A percentile compares a stretch with the other conserved stretches of the same genome.
phyloP scores from a whole-genome alignment of 1,140 invertebrate species.

The Brachionus sp. region DNA sequence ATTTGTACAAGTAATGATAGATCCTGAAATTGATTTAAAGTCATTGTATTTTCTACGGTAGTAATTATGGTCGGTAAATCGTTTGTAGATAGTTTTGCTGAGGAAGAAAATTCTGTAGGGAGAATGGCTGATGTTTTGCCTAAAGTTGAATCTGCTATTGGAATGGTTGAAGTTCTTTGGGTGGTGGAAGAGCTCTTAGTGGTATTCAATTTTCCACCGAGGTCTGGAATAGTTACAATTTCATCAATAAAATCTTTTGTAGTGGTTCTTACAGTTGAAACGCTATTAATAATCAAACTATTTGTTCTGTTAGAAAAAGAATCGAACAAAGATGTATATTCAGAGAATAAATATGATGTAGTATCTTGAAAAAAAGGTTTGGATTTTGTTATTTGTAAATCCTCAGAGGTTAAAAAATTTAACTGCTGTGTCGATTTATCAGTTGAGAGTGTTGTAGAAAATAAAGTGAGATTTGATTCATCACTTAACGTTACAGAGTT shows the following conservation, averaged over 20 bases:
- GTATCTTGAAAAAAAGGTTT: no score
- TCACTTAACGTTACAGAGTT: no score
- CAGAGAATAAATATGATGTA: no score
- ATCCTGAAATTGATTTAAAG: not conserved
- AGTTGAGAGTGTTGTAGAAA: no score
- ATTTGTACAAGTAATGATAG: not conserved
- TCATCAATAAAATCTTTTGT: not conserved
- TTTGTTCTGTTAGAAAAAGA: not conserved
- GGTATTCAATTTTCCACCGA: not conserved
- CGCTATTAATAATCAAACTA: not conserved
- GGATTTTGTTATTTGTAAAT: no score
- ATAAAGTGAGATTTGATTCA: no score
- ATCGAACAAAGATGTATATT: no score
- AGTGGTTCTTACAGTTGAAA: not conserved
- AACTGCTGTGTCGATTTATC: no score
- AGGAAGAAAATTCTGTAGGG: not conserved
- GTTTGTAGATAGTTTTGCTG: no score
- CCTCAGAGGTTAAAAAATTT: no score
- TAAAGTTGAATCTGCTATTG: not conserved
- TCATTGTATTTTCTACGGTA: not conserved
- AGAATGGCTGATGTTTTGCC: not conserved
- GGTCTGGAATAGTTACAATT: not conserved
- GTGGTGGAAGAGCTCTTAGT: not conserved
- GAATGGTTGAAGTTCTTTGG: not conserved
- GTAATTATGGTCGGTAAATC: not conserved